These are phyloP conservation scores for Istiophorus platypterus DNA, from an alignment of 2,113 vertebrate species.

Conservation along the genomic window DNA sequence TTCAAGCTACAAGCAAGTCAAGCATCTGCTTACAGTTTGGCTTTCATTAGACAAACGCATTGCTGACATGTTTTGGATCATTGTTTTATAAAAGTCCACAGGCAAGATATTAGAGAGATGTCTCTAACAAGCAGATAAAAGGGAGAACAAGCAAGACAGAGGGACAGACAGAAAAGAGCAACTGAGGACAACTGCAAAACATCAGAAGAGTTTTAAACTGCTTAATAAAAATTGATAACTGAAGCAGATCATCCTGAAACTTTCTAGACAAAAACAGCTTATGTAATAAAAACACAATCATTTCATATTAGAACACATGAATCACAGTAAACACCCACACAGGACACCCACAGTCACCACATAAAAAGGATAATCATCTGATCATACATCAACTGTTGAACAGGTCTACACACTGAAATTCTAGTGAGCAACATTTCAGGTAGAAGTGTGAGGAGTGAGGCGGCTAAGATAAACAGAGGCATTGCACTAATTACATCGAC, in stretches of 20 bases:
- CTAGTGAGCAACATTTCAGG: neutral
- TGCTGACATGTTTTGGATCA: neutral
- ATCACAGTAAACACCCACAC: slow-evolving; percentile 28
- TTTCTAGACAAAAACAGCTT: neutral
- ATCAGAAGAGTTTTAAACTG: neutral
- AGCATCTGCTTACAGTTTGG: slow-evolving; percentile 64
- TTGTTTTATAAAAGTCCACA: slow-evolving; percentile 32
- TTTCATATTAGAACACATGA: slow-evolving; percentile 38
- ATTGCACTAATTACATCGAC: neutral
- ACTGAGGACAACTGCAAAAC: slow-evolving; percentile 18
- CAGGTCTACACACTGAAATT: neutral
- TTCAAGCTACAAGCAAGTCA: slow-evolving; percentile 89
- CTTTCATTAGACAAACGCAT: slow-evolving; percentile 19
- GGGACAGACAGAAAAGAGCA: slow-evolving; percentile 22
- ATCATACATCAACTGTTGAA: slow-evolving; percentile 2
- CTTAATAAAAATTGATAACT: neutral
- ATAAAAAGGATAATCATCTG: neutral
- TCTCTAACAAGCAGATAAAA: slow-evolving; percentile 15
- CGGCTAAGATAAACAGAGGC: neutral
- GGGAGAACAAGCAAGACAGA: slow-evolving; percentile 11
- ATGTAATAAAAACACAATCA: slow-evolving; percentile 23
- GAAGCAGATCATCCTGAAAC: slow-evolving; percentile 18
- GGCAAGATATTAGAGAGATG: slow-evolving; percentile 23
- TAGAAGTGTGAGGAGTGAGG: slow-evolving; percentile 17
- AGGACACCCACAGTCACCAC: slow-evolving; percentile 25